Percentiles rank a stretch among this genome's conserved stretches.
phyloP scores from a whole-genome alignment of 2,113 vertebrate genomes.

The Campylomormyrus tamandua region DNA sequence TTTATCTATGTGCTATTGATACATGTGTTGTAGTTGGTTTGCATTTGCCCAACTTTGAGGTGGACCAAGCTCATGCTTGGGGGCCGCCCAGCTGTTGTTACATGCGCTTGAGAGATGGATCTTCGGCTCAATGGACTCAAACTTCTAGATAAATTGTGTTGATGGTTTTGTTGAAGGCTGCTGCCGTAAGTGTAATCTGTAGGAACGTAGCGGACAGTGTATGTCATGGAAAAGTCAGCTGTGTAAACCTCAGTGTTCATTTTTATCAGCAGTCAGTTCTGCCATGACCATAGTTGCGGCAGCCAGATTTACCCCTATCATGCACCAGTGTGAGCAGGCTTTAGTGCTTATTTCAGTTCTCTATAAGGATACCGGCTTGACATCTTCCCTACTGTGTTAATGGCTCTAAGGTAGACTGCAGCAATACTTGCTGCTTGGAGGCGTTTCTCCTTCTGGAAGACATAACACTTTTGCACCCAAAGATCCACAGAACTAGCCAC shows the following conservation, averaged over 20 bases:
- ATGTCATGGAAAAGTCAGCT: not conserved
- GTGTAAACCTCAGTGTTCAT: not conserved
- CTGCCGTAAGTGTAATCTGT: not conserved
- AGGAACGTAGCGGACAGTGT: not conserved
- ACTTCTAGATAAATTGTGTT: not conserved
- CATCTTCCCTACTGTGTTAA: not conserved
- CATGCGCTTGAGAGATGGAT: not conserved
- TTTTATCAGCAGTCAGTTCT: not conserved
- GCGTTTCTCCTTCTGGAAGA: not conserved
- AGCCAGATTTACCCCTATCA: not conserved
- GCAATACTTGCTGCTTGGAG: not conserved
- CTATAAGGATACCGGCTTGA: not conserved
- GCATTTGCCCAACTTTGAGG: not conserved
- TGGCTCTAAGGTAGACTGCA: not conserved
- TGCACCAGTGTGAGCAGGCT: not conserved
- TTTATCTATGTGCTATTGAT: not conserved
- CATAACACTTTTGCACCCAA: not conserved
- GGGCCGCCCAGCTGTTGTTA: not conserved
- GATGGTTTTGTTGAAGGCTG: not conserved
- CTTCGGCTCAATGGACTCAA: not conserved
- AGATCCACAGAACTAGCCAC: not conserved
- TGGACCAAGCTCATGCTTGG: not conserved
- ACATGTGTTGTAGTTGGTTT: not conserved
- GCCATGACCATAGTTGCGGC: not conserved
- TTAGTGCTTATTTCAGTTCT: not conserved